A percentile compares a stretch with the other conserved stretches of the same genome.
phyloP scores from a whole-genome alignment of 2,797 vertebrate genomes.

The Carcharodon carcharias region DNA sequence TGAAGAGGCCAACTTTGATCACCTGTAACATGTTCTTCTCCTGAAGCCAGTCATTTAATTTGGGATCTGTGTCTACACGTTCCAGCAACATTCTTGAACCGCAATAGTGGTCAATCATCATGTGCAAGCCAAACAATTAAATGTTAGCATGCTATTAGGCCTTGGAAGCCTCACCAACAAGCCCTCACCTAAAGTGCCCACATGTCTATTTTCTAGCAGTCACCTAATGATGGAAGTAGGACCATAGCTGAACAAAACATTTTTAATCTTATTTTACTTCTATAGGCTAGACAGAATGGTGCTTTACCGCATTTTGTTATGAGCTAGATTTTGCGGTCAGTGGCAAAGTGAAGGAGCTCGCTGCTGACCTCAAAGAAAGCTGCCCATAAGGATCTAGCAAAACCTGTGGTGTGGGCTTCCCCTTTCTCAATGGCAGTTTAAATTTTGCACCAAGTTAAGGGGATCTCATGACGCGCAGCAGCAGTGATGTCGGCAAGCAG shows the following conservation, averaged over 20 bases:
- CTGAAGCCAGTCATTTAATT: background rate
- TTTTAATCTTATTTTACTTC: background rate
- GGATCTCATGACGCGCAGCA: background rate
- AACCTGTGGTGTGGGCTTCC: background rate
- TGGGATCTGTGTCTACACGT: background rate
- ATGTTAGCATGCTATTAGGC: background rate
- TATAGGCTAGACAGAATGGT: background rate
- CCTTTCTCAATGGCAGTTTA: background rate
- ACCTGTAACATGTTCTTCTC: background rate
- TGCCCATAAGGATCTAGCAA: background rate
- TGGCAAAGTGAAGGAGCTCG: background rate
- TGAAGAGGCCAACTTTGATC: background rate
- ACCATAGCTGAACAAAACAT: background rate
- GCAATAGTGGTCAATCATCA: background rate
- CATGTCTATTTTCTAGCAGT: background rate
- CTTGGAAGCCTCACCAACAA: background rate
- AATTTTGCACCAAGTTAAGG: background rate
- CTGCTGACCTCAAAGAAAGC: background rate
- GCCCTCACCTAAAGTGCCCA: background rate
- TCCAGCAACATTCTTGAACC: background rate
- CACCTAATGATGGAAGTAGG: background rate
- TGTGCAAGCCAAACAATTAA: background rate
- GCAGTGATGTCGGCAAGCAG: background rate
- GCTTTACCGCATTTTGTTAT: background rate
- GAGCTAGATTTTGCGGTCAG: background rate